phyloP scores from a whole-genome alignment of 1,140 invertebrate genomes.

The Lepidurus apus region DNA sequence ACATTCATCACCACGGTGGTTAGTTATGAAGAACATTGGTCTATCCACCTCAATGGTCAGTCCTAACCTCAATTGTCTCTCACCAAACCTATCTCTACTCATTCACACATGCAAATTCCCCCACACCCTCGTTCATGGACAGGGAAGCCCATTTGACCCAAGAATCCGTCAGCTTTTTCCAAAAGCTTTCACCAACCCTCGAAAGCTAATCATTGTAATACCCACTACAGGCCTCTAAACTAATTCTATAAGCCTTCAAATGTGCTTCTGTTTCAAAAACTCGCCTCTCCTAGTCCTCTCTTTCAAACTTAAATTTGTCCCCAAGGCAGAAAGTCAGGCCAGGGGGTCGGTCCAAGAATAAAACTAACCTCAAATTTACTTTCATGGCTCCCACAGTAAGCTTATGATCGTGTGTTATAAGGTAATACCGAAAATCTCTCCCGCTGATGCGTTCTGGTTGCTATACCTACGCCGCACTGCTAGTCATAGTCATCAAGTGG shows the following conservation, averaged over 20 bases:
- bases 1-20: background rate
- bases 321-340: background rate
- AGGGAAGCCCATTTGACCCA: no score
- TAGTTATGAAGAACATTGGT: background rate
- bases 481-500: background rate
- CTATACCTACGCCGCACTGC: background rate
- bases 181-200: no score
- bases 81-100: no score
- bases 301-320: background rate
- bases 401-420: background rate
- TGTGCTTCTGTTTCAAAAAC: background rate
- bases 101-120: no score
- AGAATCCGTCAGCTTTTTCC: no score
- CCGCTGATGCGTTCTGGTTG: background rate
- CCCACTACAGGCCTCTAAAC: no score
- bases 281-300: background rate
- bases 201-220: no score
- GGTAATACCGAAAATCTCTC: background rate
- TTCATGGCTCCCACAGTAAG: background rate
- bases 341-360: conserved; percentile 11
- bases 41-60: no score
- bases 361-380: background rate
- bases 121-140: no score
- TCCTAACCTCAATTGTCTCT: no score
- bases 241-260: no score